Evolutionary conservation across 2,888 invertebrate genomes (phyloP).

Genomic region (Phortica magna): DNA sequence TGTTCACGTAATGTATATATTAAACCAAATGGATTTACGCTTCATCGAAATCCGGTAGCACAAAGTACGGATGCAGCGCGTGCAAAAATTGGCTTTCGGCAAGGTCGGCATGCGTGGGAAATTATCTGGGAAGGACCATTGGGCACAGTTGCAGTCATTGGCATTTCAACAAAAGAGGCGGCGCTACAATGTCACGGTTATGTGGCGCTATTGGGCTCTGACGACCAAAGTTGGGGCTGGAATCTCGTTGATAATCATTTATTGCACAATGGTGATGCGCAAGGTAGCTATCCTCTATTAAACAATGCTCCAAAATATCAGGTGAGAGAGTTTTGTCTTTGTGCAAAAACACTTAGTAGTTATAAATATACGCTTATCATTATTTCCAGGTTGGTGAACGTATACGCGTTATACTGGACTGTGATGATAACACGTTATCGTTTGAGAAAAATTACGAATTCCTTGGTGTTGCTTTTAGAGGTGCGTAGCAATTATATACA

Average conservation of each 20-base stretch:
- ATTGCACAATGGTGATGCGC: conserved; percentile 96
- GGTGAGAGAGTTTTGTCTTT: conserved; percentile 79
- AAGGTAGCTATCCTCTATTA: conserved; percentile 94
- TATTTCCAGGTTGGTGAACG: conserved; percentile 92
- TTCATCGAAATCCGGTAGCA: conserved; percentile 98
- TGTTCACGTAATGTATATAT: conserved; percentile 98
- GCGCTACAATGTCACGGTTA: conserved; percentile 96
- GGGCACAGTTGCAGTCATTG: conserved; percentile 98
- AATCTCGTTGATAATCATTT: conserved; percentile 98
- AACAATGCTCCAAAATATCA: conserved; percentile 99
- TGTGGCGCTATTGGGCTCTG: conserved; percentile 94
- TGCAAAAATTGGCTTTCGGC: conserved; percentile 93
- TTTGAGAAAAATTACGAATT: conserved; percentile 99
- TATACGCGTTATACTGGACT: conserved; percentile 97
- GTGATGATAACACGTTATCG: conserved; percentile 97
- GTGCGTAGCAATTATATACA: conserved; percentile 77
- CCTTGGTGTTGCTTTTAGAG: conserved; percentile 97
- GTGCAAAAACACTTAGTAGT: neutral
- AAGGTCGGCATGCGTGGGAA: conserved; percentile 98
- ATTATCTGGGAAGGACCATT: conserved; percentile 99
- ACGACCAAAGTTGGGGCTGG: conserved; percentile 99
- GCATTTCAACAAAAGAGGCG: conserved; percentile 95
- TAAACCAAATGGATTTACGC: conserved; percentile 97
- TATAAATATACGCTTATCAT: neutral
- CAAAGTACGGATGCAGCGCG: conserved; percentile 98